Base-by-base conservation (phyloP, 2,113 vertebrate species). In the Progne subis region DNA sequence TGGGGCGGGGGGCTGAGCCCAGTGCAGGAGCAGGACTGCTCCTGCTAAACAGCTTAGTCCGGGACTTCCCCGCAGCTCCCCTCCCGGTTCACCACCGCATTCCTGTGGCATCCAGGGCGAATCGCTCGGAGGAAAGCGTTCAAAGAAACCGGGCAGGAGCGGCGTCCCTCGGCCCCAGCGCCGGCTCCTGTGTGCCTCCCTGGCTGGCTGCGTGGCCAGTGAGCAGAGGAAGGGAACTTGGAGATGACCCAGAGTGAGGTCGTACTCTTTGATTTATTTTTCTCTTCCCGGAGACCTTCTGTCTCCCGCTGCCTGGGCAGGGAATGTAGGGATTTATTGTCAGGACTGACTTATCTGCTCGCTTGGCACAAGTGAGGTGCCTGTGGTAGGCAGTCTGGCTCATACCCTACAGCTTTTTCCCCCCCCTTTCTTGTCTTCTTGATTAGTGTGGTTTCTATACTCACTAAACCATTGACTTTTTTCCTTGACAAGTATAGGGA, bases 311-410 rank as follows among this genome's bases (percentile, higher is more conserved):
- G 88, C 41, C 70, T 80, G 79, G 71, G 67, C 75, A 94, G 75
- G 28, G 63, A 91, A 65, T 69, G 64, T 20, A 82, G 88, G 92
- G 88, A 92, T 94, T 96, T 96, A 64, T 90, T 82, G 88, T 82
- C 39, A 20, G 85, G 70, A 43, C 57, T 94, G 85, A 61, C 88
- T 95, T 96, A 96, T 85, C 95, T 95, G 70, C 75, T 94, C 78
- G 34, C 85, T 94, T 95, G 96, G 92, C 94, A 49, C 9, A 19
- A 46, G 65, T 2, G 43, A 93, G 59, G 79, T 96, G 85, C 75
- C 55, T 92, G 92, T 82, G 92, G 92, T 94, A 82, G 82, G 90
- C 92, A 95, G 85, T 70, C 85, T 94, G 90, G 90, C 79, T 93
- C 46, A 29, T 65, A 77, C 20, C 11, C 87, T 44, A 16, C 24